A percentile compares a stretch with the other conserved stretches of the same genome.
phyloP scores from a whole-genome alignment of 1,140 invertebrate species.

The Bombus haemorrhoidalis region DNA sequence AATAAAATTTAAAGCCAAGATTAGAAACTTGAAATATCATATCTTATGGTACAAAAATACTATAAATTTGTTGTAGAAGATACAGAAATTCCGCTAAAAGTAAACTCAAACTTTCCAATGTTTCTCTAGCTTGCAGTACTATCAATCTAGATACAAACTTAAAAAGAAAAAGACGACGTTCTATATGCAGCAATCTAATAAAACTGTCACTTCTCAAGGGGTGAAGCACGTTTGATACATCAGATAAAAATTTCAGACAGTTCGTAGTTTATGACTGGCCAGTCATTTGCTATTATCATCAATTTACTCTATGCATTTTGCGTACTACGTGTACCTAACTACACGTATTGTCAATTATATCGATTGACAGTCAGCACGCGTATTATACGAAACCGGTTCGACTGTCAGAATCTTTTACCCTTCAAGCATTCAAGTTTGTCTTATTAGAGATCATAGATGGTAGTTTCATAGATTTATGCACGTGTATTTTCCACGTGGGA shows the following conservation, averaged over 20 bases:
- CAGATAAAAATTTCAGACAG: background rate
- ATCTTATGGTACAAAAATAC: too few species aligned
- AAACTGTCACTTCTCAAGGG: background rate
- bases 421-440: background rate
- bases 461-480: background rate
- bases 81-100: too few species aligned
- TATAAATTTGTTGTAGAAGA: too few species aligned
- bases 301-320: slow-evolving; percentile 13
- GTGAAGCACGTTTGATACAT: background rate
- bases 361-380: slow-evolving; percentile 46
- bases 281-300: background rate
- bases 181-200: background rate
- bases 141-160: background rate
- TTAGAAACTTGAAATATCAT: too few species aligned
- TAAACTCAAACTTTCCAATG: too few species aligned
- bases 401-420: slow-evolving; percentile 40
- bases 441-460: background rate
- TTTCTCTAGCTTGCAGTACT: too few species aligned
- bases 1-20: too few species aligned
- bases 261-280: background rate
- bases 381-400: background rate
- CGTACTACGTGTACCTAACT: background rate
- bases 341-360: slow-evolving; percentile 57
- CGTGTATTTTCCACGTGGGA: background rate
- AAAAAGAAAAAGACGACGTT: background rate